Evolutionary conservation across 1,140 invertebrate genomes (phyloP), one percentile per base, ranked within the genome.

Genomic region (Nautilus pompilius): DNA sequence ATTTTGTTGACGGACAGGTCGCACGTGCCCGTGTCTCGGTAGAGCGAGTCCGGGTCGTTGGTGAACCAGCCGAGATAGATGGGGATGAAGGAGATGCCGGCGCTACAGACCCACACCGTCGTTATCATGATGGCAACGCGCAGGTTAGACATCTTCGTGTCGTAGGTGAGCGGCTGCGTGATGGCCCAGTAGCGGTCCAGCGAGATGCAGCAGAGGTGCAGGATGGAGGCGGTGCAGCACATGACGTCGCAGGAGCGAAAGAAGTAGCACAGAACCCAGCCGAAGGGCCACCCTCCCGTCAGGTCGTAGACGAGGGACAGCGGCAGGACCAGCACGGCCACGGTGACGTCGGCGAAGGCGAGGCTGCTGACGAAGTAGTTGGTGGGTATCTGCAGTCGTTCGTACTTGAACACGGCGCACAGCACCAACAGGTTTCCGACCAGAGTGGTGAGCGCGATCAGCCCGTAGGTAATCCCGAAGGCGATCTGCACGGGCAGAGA

Each of bases 311-410:
- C 60, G 20, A 75, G 58, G 0, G 76, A 69, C 20, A 76, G 67
- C 0, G 76, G 76, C n/a, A 72, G 66, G 1, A 78, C 76, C 6
- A 72, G 34, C 8, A 69, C 55, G 0, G 94, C 95, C 8, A 98
- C 92, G 74, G 96, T 84, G 29, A 97, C 86, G 83, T 98, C 95
- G 33, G 94, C 93, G 2, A 95, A 90, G 0, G 95, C 95, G 62
- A 97, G 85, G 41, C 92, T 95, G 32, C 95, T 89, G 74, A 98
- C 96, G 83, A 97, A 96, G 74, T 94, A 87, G 82, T 97, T 97
- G 33, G 94, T 96, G 65, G 95, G 93, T 64, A 92, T 93, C 55
- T 82, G 64, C 78, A 96, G 83, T 75, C 95, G 93, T 63, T 89
- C 86, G 54, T 95, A 93, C 65, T 93, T 87, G 71, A 91, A 91